Base-by-base conservation (phyloP, 2,888 invertebrate species). In the Steinernema carpocapsae region DNA sequence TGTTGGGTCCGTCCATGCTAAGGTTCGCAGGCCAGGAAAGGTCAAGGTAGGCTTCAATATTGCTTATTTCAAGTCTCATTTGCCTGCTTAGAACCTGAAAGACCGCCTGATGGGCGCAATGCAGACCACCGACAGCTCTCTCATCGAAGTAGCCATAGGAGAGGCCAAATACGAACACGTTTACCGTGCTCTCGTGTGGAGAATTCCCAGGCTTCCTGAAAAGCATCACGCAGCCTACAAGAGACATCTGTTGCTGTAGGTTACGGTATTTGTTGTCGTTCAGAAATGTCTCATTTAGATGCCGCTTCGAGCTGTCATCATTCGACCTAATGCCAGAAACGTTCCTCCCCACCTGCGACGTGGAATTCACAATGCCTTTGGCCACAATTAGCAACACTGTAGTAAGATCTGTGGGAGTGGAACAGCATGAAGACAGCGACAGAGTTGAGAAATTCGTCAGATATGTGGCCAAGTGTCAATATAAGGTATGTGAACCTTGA, bases 181-280 rank as follows among this genome's bases (percentile, higher is more conserved):
- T 88, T 96, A 96, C 90, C 82, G 87, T 80, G 92, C 97, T 76
- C 94, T 99, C 84, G 97, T 99, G 42, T 99, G 99, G 99, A 91
- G 99, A 83, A 97, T 99, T 91, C 93, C 95, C 10, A 91, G 97
- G 72, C 91, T 99, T 85, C 99, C 99, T 74, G 97, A 97, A 89
- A 95, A 97, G 89, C 97, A 97, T 80, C 97, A 99, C 91, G 97
- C 96, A 73, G 97, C 99, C 26, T 99, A 99, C 90, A 97, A 97
- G 78, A 95, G 94, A 24, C 97, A 99, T 90, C 92, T 95, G 88
- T 92, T 99, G 90, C 93, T 81, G 81, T 86, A 75, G 72, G 70
- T 48, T 7, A 26, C 26, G 26, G 1, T 1, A 24, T 76, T 2
- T 26, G 1, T 12, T 1, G 24, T 32, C 29, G 10, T 42, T 73